Percentiles rank a stretch among this genome's conserved stretches.
Evolutionary conservation across 2,888 invertebrate species (phyloP).

Genomic region (Priocnemis perturbator): DNA sequence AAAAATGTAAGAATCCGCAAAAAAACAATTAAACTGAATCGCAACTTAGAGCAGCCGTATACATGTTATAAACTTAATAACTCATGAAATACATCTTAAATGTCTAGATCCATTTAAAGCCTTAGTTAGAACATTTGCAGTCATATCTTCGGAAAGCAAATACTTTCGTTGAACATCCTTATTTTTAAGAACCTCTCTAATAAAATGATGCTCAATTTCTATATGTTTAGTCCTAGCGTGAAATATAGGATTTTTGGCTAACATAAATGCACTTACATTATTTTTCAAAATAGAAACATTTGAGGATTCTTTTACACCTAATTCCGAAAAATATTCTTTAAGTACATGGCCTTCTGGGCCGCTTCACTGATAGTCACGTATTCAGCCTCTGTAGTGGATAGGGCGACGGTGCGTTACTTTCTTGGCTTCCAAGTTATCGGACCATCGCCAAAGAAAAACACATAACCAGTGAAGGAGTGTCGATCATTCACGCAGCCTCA

Average conservation of each 20-base stretch:
- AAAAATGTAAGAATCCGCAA: too few species aligned
- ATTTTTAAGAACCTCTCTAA: conserved; percentile 9
- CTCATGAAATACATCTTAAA: neutral
- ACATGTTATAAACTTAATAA: too few species aligned
- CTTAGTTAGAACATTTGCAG: conserved; percentile 14
- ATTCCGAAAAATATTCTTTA: neutral
- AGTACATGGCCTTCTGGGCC: conserved; percentile 10
- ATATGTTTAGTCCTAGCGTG: too few species aligned
- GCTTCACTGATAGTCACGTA: conserved; percentile 17
- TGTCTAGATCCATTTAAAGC: conserved; percentile 9
- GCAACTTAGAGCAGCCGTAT: too few species aligned
- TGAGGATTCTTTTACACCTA: neutral
- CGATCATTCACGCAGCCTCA: conserved; percentile 19
- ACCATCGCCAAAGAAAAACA: conserved; percentile 15
- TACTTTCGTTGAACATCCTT: neutral
- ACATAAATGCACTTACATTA: conserved; percentile 7
- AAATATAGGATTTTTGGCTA: conserved; percentile 11
- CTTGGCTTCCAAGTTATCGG: conserved; percentile 22
- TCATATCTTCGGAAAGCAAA: conserved; percentile 6
- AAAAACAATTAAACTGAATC: too few species aligned
- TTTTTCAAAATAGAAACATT: neutral
- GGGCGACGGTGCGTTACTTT: conserved; percentile 18
- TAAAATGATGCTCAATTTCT: conserved; percentile 18
- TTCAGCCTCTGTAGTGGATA: too few species aligned
- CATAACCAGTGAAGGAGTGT: conserved; percentile 18